Percentiles rank a stretch among this genome's conserved stretches.
Evolutionary conservation across 1,140 invertebrate genomes (phyloP).

Genomic region (Drosophila burlai): DNA sequence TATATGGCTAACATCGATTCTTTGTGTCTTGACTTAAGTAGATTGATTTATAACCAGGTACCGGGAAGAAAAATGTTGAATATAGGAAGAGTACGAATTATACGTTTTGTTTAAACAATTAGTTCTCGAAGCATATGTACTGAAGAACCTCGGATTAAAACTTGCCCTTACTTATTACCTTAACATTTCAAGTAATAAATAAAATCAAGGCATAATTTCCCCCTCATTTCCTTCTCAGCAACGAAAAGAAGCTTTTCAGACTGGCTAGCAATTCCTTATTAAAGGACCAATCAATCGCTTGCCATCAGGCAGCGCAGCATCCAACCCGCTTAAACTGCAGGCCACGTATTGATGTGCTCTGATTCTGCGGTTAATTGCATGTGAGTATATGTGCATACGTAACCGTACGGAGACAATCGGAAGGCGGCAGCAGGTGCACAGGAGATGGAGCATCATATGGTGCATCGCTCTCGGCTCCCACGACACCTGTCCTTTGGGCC

Average conservation of each 20-base stretch:
- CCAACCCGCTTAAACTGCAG: conserved; percentile 29
- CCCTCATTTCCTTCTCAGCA: not conserved
- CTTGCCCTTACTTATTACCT: not conserved
- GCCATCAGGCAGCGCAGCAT: conserved; percentile 1
- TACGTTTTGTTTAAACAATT: not conserved
- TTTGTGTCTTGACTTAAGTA: not conserved
- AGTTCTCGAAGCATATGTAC: not conserved
- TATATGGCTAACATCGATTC: not conserved
- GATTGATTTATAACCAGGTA: conserved; percentile 1
- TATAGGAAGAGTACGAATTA: too few species aligned
- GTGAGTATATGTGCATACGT: conserved; percentile 13
- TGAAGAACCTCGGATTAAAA: not conserved
- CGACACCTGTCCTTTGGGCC: conserved; percentile 20
- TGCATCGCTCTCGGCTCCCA: conserved; percentile 7
- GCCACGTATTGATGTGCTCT: conserved; percentile 34
- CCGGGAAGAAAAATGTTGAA: too few species aligned
- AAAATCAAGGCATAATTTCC: not conserved
- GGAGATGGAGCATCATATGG: not conserved
- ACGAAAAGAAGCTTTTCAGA: not conserved
- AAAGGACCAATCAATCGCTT: conserved; percentile 9
- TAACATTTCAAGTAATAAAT: not conserved
- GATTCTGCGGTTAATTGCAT: conserved; percentile 46
- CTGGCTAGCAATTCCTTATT: conserved; percentile 8
- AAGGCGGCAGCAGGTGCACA: conserved; percentile 4
- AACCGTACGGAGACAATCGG: conserved; percentile 6